These are phyloP conservation scores for Microcebus ravelobensis DNA, from an alignment of 2,113 vertebrate species.

Conservation along the genomic window DNA sequence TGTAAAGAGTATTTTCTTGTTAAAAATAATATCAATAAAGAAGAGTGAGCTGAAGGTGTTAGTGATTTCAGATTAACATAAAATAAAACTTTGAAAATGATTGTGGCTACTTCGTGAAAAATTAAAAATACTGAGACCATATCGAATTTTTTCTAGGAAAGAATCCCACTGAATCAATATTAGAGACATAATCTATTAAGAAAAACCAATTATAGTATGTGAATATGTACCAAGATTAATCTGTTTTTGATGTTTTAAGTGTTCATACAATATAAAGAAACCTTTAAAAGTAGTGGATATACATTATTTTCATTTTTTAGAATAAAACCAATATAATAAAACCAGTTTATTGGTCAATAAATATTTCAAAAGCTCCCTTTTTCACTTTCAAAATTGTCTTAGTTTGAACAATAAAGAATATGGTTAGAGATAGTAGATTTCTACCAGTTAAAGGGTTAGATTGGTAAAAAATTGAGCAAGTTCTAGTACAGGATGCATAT, in stretches of 20 bases:
- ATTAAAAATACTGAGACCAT: background rate
- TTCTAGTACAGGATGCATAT: background rate
- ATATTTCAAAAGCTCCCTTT: background rate
- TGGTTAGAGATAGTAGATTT: background rate
- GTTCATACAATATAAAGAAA: background rate
- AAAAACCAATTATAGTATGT: background rate
- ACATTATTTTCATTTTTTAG: slow-evolving; percentile 13
- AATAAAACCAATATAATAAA: background rate
- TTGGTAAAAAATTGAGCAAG: background rate
- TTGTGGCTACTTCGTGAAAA: background rate
- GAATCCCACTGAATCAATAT: background rate
- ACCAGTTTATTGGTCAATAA: background rate
- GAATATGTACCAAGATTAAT: background rate
- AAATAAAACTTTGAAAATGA: slow-evolving; percentile 27
- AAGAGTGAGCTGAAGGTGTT: background rate
- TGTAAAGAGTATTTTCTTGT: background rate
- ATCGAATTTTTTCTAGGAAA: background rate
- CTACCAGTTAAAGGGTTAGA: background rate
- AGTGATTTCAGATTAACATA: background rate
- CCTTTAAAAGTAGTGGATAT: background rate
- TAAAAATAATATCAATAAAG: background rate
- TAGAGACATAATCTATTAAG: background rate
- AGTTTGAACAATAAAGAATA: background rate
- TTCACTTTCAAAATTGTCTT: background rate
- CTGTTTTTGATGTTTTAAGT: background rate